Base-by-base conservation (phyloP, 92 coral and sea anemone genomes). In the Parazoanthus swiftii region DNA sequence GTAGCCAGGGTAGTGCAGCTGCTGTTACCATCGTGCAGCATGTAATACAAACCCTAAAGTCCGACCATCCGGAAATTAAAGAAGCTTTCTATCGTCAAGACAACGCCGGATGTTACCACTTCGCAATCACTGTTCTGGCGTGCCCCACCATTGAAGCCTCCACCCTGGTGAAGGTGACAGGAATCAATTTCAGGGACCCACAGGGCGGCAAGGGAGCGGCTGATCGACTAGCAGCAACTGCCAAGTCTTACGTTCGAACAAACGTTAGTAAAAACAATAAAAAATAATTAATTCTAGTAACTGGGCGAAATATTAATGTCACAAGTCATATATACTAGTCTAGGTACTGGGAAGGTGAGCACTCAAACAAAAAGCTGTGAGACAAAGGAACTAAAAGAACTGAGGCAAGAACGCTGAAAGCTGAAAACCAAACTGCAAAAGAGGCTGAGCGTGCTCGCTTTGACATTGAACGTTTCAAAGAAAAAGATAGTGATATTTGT, bases 131-230 rank as follows among this genome's bases (percentile, higher is more conserved):
- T 23, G 51, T 86, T 18, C 21, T 59, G 43, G 54, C 89, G 63
- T 86, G 89, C 20, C 74, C 56, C 7, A 33, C 26, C 29, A 81
- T 81, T 35, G 86, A 54, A 54, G 77, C 48, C 39, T 48, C 33
- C 20, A 63, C 42, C 26, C 9, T 18, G 25, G 56, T 78, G n/a
- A 59, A 70, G 36, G 86, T 63, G n/a, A 42, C 25, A 23, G 51
- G 74, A 20, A 29, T 46, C 59, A 51, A 65, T 68, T 80, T 75
- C 6, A 80, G 90, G 56, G 37, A 88, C 59, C 33, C 72, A 74
- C 79, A 89, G 65, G 68, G 88, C 71, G 76, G 73, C 18, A 85
- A 89, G 74, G 88, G 91, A 56, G 91, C 88, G 18, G 91, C 88
- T 1, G 91, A 89, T 76, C 56, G 91, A 37, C 82, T 82, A 6